phyloP scores from a whole-genome alignment of 2,888 invertebrate species.

The Clepsis dumicolana region DNA sequence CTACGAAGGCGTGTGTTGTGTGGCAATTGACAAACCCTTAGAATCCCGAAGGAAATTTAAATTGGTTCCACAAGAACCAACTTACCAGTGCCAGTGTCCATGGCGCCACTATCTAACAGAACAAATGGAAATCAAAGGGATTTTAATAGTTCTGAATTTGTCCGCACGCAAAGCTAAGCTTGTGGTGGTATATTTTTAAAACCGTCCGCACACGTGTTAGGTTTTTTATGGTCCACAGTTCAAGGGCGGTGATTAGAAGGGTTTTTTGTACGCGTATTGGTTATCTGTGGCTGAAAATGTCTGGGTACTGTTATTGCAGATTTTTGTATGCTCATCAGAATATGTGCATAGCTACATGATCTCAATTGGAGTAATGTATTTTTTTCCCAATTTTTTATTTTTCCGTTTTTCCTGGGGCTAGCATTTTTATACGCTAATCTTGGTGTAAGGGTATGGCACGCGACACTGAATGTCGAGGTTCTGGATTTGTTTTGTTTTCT shows the following conservation, averaged over 20 bases:
- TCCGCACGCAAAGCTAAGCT: slow-evolving; percentile 11
- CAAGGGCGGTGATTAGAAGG: slow-evolving; percentile 45
- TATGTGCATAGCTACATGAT: no score
- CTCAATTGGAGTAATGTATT: no score
- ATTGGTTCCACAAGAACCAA: slow-evolving; percentile 37
- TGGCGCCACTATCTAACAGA: neutral
- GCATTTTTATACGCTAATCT: no score
- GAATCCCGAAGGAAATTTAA: slow-evolving; percentile 37
- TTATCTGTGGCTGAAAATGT: slow-evolving; percentile 23
- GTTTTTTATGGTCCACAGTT: slow-evolving; percentile 43
- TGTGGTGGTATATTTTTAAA: slow-evolving; percentile 29
- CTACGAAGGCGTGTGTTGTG: slow-evolving; percentile 39
- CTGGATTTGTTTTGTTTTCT: no score
- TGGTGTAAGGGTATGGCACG: no score
- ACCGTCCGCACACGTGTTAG: slow-evolving; percentile 38
- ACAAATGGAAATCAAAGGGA: neutral
- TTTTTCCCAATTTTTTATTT: no score
- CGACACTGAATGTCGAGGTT: no score
- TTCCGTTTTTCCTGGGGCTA: no score
- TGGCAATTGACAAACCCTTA: slow-evolving; percentile 38
- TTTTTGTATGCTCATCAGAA: neutral
- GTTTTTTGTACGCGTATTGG: slow-evolving; percentile 35
- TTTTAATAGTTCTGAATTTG: neutral
- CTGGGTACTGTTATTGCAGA: slow-evolving; percentile 30
- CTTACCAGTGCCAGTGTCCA: slow-evolving; percentile 16